Conservation (phyloP, 2,888 invertebrate genomes). For the Rosalia funebris region DNA sequence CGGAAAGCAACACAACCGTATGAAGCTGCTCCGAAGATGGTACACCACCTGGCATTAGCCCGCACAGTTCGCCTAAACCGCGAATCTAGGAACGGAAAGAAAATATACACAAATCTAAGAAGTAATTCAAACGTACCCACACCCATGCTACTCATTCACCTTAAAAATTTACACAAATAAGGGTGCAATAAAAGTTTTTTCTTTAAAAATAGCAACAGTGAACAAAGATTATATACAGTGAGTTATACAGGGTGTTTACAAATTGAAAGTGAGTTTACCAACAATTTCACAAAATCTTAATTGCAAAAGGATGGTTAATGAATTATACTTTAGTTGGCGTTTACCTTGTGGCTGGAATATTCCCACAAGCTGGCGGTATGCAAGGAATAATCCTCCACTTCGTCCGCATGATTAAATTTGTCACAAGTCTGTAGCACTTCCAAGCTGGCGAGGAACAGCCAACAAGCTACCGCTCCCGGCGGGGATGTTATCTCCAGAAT, state of each 20-base stretch:
- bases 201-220: no score
- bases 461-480: constrained; percentile 87
- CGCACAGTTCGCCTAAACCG: constrained; percentile 88
- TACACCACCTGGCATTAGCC: constrained; percentile 83
- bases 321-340: not conserved
- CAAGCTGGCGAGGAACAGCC: constrained; percentile 91
- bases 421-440: constrained; percentile 87
- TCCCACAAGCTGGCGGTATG: constrained; percentile 89
- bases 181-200: no score
- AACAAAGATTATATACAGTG: no score
- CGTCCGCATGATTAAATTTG: constrained; percentile 72
- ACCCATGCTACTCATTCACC: no score
- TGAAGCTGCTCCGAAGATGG: constrained; percentile 91
- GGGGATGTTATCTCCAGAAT: constrained; percentile 82
- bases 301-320: no score
- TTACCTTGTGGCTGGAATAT: constrained; percentile 74
- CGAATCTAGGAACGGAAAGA: constrained; percentile 77
- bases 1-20: constrained; percentile 87
- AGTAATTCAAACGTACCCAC: no score
- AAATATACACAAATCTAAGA: no score
- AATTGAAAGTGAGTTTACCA: no score
- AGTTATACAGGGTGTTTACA: no score
- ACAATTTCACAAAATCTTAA: no score
- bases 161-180: no score
- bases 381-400: constrained; percentile 80